These are phyloP conservation scores for Lepisosteus oculatus DNA, from an alignment of 2,113 vertebrate species.

Conservation along the genomic window DNA sequence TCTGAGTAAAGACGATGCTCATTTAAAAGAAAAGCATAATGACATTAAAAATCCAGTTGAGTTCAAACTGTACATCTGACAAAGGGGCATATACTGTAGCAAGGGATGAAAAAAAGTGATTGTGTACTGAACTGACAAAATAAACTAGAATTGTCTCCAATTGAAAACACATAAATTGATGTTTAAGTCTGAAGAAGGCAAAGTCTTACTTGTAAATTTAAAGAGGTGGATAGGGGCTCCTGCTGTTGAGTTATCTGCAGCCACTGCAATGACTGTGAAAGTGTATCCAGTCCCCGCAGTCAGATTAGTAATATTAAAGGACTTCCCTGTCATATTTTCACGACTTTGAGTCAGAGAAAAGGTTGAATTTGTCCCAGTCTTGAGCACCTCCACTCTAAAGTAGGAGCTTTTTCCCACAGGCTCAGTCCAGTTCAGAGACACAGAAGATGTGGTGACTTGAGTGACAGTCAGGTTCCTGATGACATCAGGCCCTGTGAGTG, in stretches of 20 bases:
- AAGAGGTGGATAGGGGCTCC: constrained; percentile 2
- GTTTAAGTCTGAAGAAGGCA: no score
- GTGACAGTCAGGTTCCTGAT: not conserved
- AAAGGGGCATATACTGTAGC: no score
- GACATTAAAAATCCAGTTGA: no score
- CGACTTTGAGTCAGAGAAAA: not conserved
- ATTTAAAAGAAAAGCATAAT: no score
- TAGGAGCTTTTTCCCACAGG: constrained; percentile 19
- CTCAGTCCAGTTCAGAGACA: constrained; percentile 26
- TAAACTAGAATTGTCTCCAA: no score
- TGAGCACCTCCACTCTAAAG: constrained; percentile 24
- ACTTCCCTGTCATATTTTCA: not conserved
- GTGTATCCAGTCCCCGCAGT: constrained; percentile 27
- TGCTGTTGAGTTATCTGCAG: constrained; percentile 14
- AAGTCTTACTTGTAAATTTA: no score
- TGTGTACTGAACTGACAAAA: no score
- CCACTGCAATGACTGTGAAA: constrained; percentile 20
- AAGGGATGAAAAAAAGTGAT: no score
- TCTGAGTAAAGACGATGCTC: no score
- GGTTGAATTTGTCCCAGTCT: not conserved
- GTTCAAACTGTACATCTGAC: no score
- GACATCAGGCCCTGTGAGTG: not conserved
- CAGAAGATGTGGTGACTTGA: constrained; percentile 19
- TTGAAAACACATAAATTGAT: no score
- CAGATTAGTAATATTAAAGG: constrained; percentile 19